Base-by-base conservation (phyloP, 1,140 invertebrate genomes). In the Rhyacophila brunnea region DNA sequence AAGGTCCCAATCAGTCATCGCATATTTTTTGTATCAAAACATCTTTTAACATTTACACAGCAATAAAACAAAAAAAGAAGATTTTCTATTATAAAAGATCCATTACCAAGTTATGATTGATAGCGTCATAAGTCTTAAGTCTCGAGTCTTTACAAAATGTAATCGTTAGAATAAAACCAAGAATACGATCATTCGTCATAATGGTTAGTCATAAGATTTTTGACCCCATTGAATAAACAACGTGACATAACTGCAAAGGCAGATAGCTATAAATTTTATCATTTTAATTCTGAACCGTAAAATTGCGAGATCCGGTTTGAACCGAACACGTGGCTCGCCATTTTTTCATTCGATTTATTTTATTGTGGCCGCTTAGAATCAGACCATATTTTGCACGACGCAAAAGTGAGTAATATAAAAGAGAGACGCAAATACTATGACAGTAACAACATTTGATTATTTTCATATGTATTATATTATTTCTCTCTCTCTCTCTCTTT, bases 181-280 rank as follows among this genome's bases (percentile, higher is more conserved):
- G 38, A 40, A 40, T 40, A 40, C 38, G 38, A 15, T 13, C 38
- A 40, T 40, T 40, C 38, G 38, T 40, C 38, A 40, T 5, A 40
- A 40, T 40, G 38, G 15, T 40, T 40, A 40, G 38, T 40, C 38
- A 40, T 40, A 40, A 40, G 38, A 40, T 40, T 40, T 40, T 40
- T 40, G 38, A 40, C 38, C 38, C 38, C 38, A 40, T 13, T 40
- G 38, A 40, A 40, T n/a, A 40, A 13, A 40, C 15, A 28, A 40
- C 38, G 11, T 40, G 38, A 40, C 38, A 40, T 40, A 40, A 40
- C 38, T 40, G 38, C 38, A 40, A 40, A 40, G 15, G 15, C n/a
- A 40, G 38, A 40, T 15, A 40, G 11, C 38, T 13, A 40, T 13
- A n/a, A 40, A 13, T 40, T 13, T 40, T 40, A 13, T 5, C 11